Evolutionary conservation across 2,113 vertebrate species (phyloP), one percentile per base, ranked within the genome.

Genomic region (Baryphthengus martii): DNA sequence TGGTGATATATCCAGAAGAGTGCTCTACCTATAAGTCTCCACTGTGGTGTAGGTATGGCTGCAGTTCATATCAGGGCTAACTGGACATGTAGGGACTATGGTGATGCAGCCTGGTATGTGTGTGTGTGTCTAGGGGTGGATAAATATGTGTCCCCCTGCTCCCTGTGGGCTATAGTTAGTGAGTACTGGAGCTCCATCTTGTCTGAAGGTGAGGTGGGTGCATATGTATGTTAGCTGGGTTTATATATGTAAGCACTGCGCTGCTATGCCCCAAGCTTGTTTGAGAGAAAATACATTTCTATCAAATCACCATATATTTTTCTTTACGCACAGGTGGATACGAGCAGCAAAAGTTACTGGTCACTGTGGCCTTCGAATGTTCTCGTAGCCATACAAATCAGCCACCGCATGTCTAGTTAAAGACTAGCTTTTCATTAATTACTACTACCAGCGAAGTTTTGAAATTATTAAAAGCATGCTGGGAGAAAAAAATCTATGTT

Each of bases 1-100:
- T 13, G 23, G 62, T 40, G 50, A n/a, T 42, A 14, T 4, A 65
- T 26, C 31, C 17, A 24, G 49, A 62, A 17, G 15, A 70, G 44
- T 6, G 2, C 37, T 17, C 4, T 21, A 14, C 23, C 44, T 37
- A 0, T 37, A 6, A 2, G 19, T 74, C n/a, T n/a, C n/a, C n/a
- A n/a, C n/a, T n/a, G n/a, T 12, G 35, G 31, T 28, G 28, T 49
- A 65, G 45, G 56, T 21, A 52, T 13, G 28, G 25, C 66, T 78
- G 59, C 59, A 56, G 75, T 39, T 67, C 17, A 3, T 12, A n/a
- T n/a, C n/a, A n/a, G n/a, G n/a, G n/a, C n/a, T n/a, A n/a, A n/a
- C n/a, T n/a, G n/a, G n/a, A n/a, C n/a, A n/a, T n/a, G n/a, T n/a
- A n/a, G n/a, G n/a, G n/a, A n/a, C n/a, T n/a, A n/a, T n/a, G n/a